Conservation (phyloP, 2,113 vertebrate species). For the Cichladusa arquata region DNA sequence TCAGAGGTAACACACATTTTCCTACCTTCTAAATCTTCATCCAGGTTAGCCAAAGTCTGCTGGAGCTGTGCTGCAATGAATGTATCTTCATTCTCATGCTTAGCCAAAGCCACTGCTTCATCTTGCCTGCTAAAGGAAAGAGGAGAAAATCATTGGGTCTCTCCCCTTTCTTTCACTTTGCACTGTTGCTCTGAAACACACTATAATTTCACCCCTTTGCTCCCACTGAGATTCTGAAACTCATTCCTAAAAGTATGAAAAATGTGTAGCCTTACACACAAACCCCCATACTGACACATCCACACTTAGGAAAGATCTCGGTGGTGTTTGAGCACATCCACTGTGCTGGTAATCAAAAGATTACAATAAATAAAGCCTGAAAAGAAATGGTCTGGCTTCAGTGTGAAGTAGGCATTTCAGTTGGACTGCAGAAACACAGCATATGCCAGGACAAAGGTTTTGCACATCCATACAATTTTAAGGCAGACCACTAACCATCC, state of each 20-base stretch:
- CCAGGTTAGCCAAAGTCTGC: conserved; percentile 75
- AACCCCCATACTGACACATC: not conserved
- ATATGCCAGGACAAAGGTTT: not conserved
- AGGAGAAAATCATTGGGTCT: not conserved
- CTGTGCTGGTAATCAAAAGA: not conserved
- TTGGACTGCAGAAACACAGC: not conserved
- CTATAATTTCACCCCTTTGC: not conserved
- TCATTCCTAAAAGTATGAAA: not conserved
- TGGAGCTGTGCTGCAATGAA: conserved; percentile 69
- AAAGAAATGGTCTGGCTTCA: not conserved
- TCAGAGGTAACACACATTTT: not conserved
- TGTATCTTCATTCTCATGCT: conserved; percentile 51
- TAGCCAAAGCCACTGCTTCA: not conserved
- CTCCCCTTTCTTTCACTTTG: not conserved
- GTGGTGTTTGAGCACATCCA: not conserved
- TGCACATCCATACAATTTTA: not conserved
- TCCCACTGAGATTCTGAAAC: not conserved
- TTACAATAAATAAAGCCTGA: not conserved
- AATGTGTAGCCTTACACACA: not conserved
- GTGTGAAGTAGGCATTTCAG: accelerated
- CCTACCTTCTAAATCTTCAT: conserved; percentile 80
- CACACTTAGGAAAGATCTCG: not conserved
- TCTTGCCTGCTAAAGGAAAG: not conserved
- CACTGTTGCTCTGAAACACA: not conserved
- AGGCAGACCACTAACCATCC: not conserved